Base-by-base conservation (phyloP, 2,797 vertebrate species). In the Pseudotriccus pelzelni region DNA sequence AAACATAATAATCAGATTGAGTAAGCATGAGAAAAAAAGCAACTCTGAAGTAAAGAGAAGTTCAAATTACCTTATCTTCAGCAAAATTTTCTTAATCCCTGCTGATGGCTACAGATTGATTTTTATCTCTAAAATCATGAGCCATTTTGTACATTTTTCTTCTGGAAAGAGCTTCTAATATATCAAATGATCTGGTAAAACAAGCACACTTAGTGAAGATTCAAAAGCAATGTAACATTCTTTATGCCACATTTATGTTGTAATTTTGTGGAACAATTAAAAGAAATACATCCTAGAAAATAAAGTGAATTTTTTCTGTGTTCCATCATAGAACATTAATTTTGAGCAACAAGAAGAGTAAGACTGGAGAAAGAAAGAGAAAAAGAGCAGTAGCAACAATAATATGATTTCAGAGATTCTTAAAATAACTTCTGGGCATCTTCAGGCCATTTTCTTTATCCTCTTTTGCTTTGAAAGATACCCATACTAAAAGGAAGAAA, bases 131-230 rank as follows among this genome's bases (percentile, higher is more conserved):
- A 91, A 99, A 98, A 87, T 98, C 97, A 62, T 95, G 84, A 72
- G 97, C 96, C 7, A 97, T 98, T 98, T 95, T 99, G 96, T 62
- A 98, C 92, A 12, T 98, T 88, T 97, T 21, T 98, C 98, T 12
- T 98, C 98, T 4, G 98, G 98, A 85, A 98, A 98, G 93, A 68
- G 97, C 98, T 89, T 98, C 95, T 36, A 97, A 97, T 69, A 80
- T 73, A 80, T 98, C 98, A 53, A 98, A 83, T n/a, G 88, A 94
- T 63, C 98, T 98, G 90, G 59, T 76, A 72, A 94, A 91, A 88
- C 34, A 56, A 56, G 14, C 24, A 60, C 15, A 53, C 34, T 52
- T 15, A 63, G 39, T 52, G 37, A 93, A 66, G 30, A 32, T n/a
- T 64, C 39, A 93, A 68, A 60, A 27, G n/a, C 39, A 84, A 59